Evolutionary conservation across 1,140 invertebrate species (phyloP), one percentile per base, ranked within the genome.

Genomic region (Holcopasites calliopsidis): DNA sequence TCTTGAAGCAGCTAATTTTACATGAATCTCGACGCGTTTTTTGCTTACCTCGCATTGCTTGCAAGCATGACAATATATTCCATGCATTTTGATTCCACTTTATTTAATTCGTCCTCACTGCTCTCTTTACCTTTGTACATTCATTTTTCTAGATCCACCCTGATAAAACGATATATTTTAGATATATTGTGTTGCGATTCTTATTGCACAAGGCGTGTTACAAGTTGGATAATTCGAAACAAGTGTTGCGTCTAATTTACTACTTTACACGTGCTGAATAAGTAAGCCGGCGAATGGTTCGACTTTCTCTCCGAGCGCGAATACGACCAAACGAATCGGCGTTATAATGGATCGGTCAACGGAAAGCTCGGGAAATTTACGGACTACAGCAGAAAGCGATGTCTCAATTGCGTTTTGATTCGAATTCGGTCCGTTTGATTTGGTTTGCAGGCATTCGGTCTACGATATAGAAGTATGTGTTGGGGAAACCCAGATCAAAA

Each of bases 231-330:
- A 64, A 72, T 72, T 62, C 58, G 69, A 62, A 62, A 64, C 69
- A 72, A 72, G 69, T 72, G 69, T 72, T 72, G 18, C 47, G 58
- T 35, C 69, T 64, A 72, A 72, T 72, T 72, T 72, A 72, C 69
- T 72, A 50, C 57, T 62, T 72, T 40, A 40, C 69, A 31, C 58
- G 47, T 18, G 23, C 18, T 16, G 58, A 28, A 52, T 33, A 52
- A 64, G 44, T 40, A 62, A 38, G 21, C 11, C n/a, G 33, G 23
- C 21, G 42, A 18, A 38, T 23, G 69, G 31, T 18, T 44, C 18
- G 23, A 72, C 58, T 72, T 72, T 72, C 69, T 49, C 69, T 49
- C n/a, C n/a, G 55, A 28, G 16, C 42, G 31, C 13, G 42, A 23
- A 49, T n/a, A 33, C 55, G 33, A 16, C 42, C 57, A 35, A 61